Evolutionary conservation across 1,140 invertebrate genomes (phyloP).

Genomic region (Drosophila pallidifrons): DNA sequence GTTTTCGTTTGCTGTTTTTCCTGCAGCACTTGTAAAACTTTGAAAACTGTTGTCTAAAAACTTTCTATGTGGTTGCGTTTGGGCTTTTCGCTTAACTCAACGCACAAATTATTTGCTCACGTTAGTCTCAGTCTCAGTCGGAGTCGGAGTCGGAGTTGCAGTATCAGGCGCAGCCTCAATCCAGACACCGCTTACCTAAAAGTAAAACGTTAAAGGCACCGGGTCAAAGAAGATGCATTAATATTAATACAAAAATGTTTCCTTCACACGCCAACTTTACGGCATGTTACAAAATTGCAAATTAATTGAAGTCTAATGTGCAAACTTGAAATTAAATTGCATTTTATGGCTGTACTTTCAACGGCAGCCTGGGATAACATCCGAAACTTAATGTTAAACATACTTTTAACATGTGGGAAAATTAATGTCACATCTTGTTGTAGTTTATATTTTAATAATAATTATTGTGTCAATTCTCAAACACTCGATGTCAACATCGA

Average conservation of each 20-base stretch:
- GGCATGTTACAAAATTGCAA: slow-evolving; percentile 23
- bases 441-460: no score
- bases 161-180: slow-evolving; percentile 24
- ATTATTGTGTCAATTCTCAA: no score
- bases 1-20: slow-evolving; percentile 35
- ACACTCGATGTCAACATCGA: no score
- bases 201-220: slow-evolving; percentile 28
- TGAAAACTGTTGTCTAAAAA: slow-evolving; percentile 81
- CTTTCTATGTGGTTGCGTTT: slow-evolving; percentile 68
- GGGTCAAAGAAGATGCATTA: slow-evolving; percentile 18
- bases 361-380: not conserved
- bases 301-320: slow-evolving; percentile 32
- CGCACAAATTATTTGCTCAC: slow-evolving; percentile 79
- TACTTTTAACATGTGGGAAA: no score
- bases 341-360: not conserved
- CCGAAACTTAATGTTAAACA: not conserved
- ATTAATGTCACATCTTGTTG: no score
- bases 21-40: slow-evolving; percentile 76
- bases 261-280: slow-evolving; percentile 8
- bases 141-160: not conserved
- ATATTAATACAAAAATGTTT: slow-evolving; percentile 35
- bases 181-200: not conserved
- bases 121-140: slow-evolving; percentile 44
- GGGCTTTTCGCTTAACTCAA: slow-evolving; percentile 72
- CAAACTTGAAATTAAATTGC: slow-evolving; percentile 1